Evolutionary conservation across 2,888 invertebrate genomes (phyloP), one percentile per base, ranked within the genome.

Genomic region (Choristoneura rosaceana): DNA sequence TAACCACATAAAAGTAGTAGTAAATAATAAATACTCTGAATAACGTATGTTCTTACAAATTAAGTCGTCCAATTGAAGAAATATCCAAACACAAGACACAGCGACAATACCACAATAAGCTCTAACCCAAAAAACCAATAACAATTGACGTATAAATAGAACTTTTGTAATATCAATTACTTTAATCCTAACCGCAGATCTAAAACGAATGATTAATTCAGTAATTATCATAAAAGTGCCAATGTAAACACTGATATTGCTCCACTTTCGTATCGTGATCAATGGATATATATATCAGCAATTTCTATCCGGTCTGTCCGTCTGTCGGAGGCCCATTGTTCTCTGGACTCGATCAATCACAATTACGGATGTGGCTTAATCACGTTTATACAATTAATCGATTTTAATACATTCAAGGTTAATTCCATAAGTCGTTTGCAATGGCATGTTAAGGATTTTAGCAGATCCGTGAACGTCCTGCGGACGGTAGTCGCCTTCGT

Each of bases 321-420:
- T 82, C 66, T 67, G 71, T 71, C 66, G 66, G 55, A 25, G 61
- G 82, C 81, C 79, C 77, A 83, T 83, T 84, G 85, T 84, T 81
- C 64, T 74, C 74, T 70, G 77, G 74, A 74, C 82, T 81, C 88
- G 80, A 92, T 93, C 92, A 86, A 92, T 93, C 93, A 93, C 86
- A 87, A 88, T 92, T 90, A 88, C 93, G 91, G 91, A 91, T 91
- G 89, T 91, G 78, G 87, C 86, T 88, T 89, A 86, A 90, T 89
- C 89, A 87, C 90, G 88, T 89, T 89, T 89, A 89, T 88, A 86
- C 86, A 85, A 87, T 88, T 88, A 90, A 91, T 90, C 89, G 90
- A 88, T 88, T 90, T 84, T 83, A 87, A 87, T 87, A 82, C 82
- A 84, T 81, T 79, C 90, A 90, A 89, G 90, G 90, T 87, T 82